phyloP scores from a whole-genome alignment of 1,140 invertebrate species.

The Melipona quadrifasciata region DNA sequence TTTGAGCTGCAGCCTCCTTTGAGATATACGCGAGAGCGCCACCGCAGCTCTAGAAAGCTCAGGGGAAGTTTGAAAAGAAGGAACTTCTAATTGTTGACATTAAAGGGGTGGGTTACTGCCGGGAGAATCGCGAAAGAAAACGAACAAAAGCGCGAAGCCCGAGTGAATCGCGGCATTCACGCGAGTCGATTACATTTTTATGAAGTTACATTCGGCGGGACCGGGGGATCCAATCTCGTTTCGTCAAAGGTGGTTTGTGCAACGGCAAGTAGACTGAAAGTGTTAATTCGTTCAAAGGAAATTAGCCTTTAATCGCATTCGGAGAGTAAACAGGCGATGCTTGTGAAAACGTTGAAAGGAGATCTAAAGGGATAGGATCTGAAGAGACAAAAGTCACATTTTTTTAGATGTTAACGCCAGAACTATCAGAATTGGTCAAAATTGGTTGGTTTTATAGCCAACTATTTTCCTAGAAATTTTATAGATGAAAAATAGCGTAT shows the following conservation, averaged over 20 bases:
- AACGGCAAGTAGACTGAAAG: background rate
- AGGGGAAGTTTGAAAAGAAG: conserved; percentile 5
- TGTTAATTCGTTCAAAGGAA: background rate
- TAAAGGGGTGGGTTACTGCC: conserved; percentile 13
- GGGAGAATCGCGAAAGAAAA: background rate
- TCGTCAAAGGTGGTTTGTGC: background rate
- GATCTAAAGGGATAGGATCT: background rate
- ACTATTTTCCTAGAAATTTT: too few relatives aligned
- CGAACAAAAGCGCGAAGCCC: conserved; percentile 1
- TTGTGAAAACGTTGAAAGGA: background rate
- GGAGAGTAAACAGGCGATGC: background rate
- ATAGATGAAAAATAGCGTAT: too few relatives aligned
- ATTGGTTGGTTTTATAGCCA: too few relatives aligned
- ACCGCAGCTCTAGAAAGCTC: background rate
- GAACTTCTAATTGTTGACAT: conserved; percentile 44
- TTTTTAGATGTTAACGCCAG: too few relatives aligned
- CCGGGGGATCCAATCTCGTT: background rate
- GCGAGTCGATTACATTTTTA: conserved; percentile 5
- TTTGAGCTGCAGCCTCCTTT: background rate
- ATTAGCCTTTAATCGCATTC: background rate
- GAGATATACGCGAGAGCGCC: background rate
- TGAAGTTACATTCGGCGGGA: conserved; percentile 9
- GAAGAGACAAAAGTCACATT: too few relatives aligned
- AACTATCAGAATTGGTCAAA: too few relatives aligned
- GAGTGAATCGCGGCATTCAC: conserved; percentile 5